phyloP scores from a whole-genome alignment of 2,888 invertebrate genomes.

The Abrostola tripartita region DNA sequence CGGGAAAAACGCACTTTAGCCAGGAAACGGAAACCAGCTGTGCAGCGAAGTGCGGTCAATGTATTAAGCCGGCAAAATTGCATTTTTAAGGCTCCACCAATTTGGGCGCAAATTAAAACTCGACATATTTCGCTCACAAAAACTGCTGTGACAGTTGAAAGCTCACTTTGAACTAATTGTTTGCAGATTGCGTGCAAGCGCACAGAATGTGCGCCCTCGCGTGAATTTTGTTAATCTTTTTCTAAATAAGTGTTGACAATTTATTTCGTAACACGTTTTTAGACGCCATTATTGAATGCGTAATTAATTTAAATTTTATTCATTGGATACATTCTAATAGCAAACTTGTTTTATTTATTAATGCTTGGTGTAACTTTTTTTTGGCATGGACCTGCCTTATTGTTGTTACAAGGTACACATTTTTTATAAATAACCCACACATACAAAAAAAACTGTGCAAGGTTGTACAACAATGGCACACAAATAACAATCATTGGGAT shows the following conservation, averaged over 20 bases:
- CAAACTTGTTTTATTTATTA: constrained; percentile 35
- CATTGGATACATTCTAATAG: constrained; percentile 32
- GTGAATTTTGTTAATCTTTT: constrained; percentile 17
- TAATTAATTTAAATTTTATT: constrained; percentile 13
- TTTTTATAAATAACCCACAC: constrained; percentile 34
- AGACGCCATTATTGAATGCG: constrained; percentile 12
- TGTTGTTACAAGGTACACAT: constrained; percentile 19
- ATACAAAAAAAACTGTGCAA: constrained; percentile 44
- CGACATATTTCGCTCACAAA: constrained; percentile 39
- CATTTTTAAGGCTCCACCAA: constrained; percentile 85
- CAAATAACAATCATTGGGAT: constrained; percentile 43
- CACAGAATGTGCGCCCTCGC: constrained; percentile 5
- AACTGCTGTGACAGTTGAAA: constrained; percentile 33
- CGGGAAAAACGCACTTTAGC: constrained; percentile 81
- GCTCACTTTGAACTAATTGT: constrained; percentile 22
- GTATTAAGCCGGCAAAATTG: constrained; percentile 81
- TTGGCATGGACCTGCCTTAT: constrained; percentile 17
- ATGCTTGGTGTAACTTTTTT: constrained; percentile 35
- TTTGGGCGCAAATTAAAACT: constrained; percentile 65
- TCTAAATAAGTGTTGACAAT: constrained; percentile 11
- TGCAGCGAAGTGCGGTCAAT: constrained; percentile 80
- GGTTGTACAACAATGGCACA: constrained; percentile 44
- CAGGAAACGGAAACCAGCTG: constrained; percentile 87
- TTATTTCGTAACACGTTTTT: constrained; percentile 17
- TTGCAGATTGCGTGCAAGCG: constrained; percentile 34